Base-by-base conservation (phyloP, 2,888 invertebrate genomes). In the Euproctis similis region DNA sequence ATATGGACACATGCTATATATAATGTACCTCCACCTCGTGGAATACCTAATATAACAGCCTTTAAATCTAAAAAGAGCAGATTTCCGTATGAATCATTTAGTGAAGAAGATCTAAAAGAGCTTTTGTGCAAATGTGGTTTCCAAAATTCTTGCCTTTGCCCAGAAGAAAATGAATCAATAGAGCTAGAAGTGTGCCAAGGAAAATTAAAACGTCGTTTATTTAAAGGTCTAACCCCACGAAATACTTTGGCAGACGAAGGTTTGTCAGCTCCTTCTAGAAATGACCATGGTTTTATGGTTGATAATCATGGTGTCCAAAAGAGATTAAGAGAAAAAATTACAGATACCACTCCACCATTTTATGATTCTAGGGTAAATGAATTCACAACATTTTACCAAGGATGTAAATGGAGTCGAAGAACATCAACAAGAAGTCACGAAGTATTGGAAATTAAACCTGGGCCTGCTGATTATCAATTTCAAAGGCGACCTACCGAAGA, bases 381-480 rank as follows among this genome's bases (percentile, higher is more conserved):
- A 28, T 55, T 53, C 2, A 68, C 71, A 10, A 46, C 58, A 16
- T 78, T 63, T 53, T 82, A 80, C 39, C 64, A 42, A 3, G 81
- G 81, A 3, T 81, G 80, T 21, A 81, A 80, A 63, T 80, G 81
- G 82, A 77, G 80, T 53, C 44, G 53, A 12, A 53, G 73, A 58
- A 68, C 61, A 29, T 55, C 70, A 8, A 51, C 49, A 33, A 53
- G 64, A 30, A 32, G 42, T 7, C 21, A 29, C 20, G 51, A 52
- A 38, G 9, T 31, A 9, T 10, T 31, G 12, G 48, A 62, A 28
- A 12, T 25, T 4, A 41, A 38, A 8, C 81, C 81, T 12, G 77
- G 82, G 3, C 82, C 82, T 16, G 60, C 72, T 8, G 59, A 70
- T 42, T 81, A 82, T 31, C 38, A 9, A 12, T 27, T 66, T 11